Evolutionary conservation across 2,888 invertebrate genomes (phyloP), one percentile per base, ranked within the genome.

Genomic region (Brenthis ino): DNA sequence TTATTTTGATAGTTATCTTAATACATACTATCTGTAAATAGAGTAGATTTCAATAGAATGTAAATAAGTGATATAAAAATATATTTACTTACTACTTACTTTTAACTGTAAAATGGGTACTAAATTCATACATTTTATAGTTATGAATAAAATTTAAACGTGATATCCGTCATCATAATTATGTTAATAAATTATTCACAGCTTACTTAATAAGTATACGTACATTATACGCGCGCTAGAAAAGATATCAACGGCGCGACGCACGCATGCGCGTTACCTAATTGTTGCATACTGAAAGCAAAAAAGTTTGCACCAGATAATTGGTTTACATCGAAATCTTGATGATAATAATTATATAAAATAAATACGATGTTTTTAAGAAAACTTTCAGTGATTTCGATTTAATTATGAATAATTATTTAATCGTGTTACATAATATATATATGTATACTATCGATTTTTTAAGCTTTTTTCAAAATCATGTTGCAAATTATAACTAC

Each of bases 171-270:
- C 51, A 54, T 63, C 43, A 63, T 63, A 63, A 63, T 54, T 24
- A 63, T 53, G 16, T 63, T 63, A 33, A 16, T 60, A 60, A 63
- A 63, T 63, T 53, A 63, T 63, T 63, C 53, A 43, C 6, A 37
- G 14, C 43, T 63, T 63, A 20, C 63, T 63, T 53, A 63, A 63
- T 54, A 28, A 28, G 28, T 28, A 63, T 57, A 51, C 37, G 55
- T 57, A 51, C 37, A 55, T 55, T 64, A 69, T 72, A 73, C 55
- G 57, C 57, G 61, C 72, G 71, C 55, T 76, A 74, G 67, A 75
- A 76, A 75, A 76, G 74, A 77, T 72, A 73, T 75, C 72, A 77
- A 77, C 76, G 75, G 56, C 64, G 67, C 63, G 64, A 28, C 66
- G 71, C 50, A 61, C 67, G 64, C 65, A 60, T 63, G 69, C 69